These are phyloP conservation scores for Acleris emargana DNA, from an alignment of 2,888 invertebrate species.

Conservation along the genomic window DNA sequence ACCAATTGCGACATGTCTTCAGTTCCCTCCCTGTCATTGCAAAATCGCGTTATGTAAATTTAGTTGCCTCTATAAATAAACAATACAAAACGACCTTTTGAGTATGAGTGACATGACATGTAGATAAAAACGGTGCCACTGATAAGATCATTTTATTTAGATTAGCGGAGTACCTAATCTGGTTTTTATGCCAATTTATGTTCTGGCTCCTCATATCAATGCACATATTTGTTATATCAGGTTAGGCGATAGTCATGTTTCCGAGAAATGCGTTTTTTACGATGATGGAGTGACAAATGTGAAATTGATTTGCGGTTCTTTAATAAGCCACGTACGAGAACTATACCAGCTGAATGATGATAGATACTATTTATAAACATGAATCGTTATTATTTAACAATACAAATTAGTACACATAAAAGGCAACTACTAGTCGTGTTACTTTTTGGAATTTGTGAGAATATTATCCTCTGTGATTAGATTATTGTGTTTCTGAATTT, in stretches of 20 bases:
- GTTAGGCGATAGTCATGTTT: conserved; percentile 2
- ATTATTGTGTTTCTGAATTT: too few relatives aligned
- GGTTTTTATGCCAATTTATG: neutral
- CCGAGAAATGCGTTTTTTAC: conserved; percentile 2
- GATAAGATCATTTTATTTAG: conserved; percentile 18
- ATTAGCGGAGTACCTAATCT: conserved; percentile 10
- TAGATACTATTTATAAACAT: too few relatives aligned
- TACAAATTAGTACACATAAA: too few relatives aligned
- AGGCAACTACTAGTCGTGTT: too few relatives aligned
- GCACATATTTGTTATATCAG: neutral
- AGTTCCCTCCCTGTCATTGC: conserved; percentile 18
- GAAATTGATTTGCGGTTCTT: neutral
- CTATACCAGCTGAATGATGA: too few relatives aligned
- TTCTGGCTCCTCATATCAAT: neutral
- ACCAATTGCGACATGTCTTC: conserved; percentile 3
- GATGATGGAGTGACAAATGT: conserved; percentile 10
- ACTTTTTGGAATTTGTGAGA: too few relatives aligned
- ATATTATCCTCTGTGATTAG: too few relatives aligned
- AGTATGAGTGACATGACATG: conserved; percentile 18
- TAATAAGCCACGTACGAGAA: too few relatives aligned
- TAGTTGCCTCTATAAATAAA: conserved; percentile 5
- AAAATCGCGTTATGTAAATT: conserved; percentile 11
- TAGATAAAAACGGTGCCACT: conserved; percentile 16
- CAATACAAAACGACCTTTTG: conserved; percentile 19
- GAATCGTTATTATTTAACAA: too few relatives aligned